Evolutionary conservation across 2,888 invertebrate species (phyloP).

Genomic region (Deilephila porcellus): DNA sequence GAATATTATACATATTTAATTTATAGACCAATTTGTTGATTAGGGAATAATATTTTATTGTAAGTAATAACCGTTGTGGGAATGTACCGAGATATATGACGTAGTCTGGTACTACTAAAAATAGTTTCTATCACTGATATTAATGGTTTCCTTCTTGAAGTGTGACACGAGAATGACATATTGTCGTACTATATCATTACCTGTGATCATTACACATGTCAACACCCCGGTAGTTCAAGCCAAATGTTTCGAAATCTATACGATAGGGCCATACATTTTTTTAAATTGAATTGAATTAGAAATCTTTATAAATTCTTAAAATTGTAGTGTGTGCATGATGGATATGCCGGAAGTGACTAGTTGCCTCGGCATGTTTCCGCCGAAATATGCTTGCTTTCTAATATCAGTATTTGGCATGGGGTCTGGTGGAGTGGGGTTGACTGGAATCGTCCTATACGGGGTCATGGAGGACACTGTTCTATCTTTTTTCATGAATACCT

Average conservation of each 20-base stretch:
- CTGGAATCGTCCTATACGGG: constrained; percentile 52
- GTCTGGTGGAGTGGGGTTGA: constrained; percentile 49
- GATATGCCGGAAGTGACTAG: constrained; percentile 50
- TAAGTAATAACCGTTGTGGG: no score
- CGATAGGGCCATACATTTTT: no score
- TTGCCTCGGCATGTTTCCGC: constrained; percentile 53
- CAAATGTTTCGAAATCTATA: not conserved
- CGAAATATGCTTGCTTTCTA: constrained; percentile 50
- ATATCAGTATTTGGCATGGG: constrained; percentile 55
- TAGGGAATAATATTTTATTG: not conserved
- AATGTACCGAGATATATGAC: no score
- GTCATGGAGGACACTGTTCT: constrained; percentile 51
- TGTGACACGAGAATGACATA: not conserved
- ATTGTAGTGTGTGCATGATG: constrained; percentile 35
- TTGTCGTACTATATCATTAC: not conserved
- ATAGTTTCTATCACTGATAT: no score
- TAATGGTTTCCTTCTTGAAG: no score
- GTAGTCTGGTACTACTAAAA: no score
- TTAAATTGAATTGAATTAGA: no score
- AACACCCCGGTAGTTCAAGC: not conserved
- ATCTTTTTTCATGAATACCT: constrained; percentile 33
- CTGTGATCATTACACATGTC: not conserved
- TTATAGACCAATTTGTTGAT: no score
- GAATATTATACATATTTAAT: constrained; percentile 4
- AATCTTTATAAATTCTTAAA: not conserved